phyloP scores from a whole-genome alignment of 2,797 vertebrate genomes.

The Scolopax rusticola region DNA sequence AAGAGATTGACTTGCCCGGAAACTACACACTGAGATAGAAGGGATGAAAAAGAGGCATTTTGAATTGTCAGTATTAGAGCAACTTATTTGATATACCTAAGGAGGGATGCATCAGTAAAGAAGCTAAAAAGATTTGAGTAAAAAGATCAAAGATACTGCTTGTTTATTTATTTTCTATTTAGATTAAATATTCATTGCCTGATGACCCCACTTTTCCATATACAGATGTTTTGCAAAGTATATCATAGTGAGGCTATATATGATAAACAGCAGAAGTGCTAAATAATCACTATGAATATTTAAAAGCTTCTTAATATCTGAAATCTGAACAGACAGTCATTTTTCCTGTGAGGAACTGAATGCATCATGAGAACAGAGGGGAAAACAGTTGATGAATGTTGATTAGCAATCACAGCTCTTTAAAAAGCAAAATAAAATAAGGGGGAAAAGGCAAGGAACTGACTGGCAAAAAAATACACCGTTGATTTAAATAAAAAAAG shows the following conservation, averaged over 20 bases:
- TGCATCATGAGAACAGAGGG: background rate
- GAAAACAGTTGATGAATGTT: background rate
- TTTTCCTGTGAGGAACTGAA: slow-evolving; percentile 1
- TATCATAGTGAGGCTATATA: background rate
- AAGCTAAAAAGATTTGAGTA: background rate
- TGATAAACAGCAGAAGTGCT: background rate
- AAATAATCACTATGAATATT: slow-evolving; percentile 29
- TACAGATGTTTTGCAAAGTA: background rate
- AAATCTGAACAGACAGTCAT: background rate
- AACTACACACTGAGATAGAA: background rate
- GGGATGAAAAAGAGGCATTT: background rate
- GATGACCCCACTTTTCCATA: background rate
- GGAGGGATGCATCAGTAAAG: background rate
- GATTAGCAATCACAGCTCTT: slow-evolving; percentile 21
- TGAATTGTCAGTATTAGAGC: background rate
- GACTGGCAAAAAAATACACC: background rate
- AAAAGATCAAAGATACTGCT: background rate
- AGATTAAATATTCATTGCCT: background rate
- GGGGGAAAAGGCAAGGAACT: background rate
- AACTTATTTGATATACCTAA: background rate
- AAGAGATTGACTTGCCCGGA: background rate
- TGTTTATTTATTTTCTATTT: background rate
- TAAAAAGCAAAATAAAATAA: background rate
- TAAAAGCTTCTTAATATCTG: background rate
- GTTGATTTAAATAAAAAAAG: background rate